Evolutionary conservation across 2,888 invertebrate species (phyloP), one percentile per base, ranked within the genome.

Genomic region (Xiphydria camelus): DNA sequence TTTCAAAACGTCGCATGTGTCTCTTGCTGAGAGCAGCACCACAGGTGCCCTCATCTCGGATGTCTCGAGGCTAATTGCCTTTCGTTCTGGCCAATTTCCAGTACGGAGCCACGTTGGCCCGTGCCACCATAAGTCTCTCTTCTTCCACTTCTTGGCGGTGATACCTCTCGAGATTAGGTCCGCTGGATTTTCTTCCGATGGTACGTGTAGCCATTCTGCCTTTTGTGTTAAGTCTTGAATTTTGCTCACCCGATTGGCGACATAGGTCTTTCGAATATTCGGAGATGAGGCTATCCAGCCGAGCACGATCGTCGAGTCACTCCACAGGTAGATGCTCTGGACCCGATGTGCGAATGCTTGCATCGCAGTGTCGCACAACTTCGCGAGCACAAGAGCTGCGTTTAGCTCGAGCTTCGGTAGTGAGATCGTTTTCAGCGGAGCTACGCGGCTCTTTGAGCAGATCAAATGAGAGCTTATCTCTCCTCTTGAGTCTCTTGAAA

Each of bases 131-230:
- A 53, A 39, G 2, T 18, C 14, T 4, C 38, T 31, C 4, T 39
- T 4, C 10, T 18, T 17, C 7, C 44, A 33, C 6, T 36, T 15
- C 1, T 43, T 36, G 4, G 41, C 31, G 2, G 34, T 21, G 5
- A 26, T 38, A 1, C 51, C 50, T 20, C 53, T 19, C 4, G 56
- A 53, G 6, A 52, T 4, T 9, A 50, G 14, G 17, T 56, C 56
- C 1, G 53, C 56, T 4, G 56, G 56, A 17, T 53, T 55, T 6
- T 53, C 47, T 18, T 31, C 35, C 0, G 51, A 49, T 5, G 48
- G 45, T 3, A 53, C 51, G 18, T 55, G 49, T 5, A 12, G 20
- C 53, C 51, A 53, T 3, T 10, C 17, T 0, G 45, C 41, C 3
- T 39, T 6, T n/a, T 37, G 29, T 1, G 47, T 47, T 1, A 42